phyloP scores from a whole-genome alignment of 2,888 invertebrate species.

The Leucozona laternaria region DNA sequence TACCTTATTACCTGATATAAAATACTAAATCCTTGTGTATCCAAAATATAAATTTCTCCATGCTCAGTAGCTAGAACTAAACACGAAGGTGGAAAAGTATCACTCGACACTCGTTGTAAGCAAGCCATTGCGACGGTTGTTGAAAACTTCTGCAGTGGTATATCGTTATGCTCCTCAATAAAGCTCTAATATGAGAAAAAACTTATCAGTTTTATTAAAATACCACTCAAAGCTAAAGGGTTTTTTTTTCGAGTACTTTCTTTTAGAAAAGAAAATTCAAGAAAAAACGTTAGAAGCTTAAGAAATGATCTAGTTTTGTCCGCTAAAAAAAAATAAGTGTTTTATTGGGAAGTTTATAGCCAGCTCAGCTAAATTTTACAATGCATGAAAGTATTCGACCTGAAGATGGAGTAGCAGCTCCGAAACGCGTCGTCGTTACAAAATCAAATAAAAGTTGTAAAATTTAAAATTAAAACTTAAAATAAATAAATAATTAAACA shows the following conservation, averaged over 20 bases:
- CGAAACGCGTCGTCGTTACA: too few species aligned
- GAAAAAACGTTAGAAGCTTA: too few species aligned
- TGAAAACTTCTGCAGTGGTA: constrained; percentile 84
- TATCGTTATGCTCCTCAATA: constrained; percentile 83
- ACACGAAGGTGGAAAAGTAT: constrained; percentile 91
- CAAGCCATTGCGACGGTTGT: constrained; percentile 91
- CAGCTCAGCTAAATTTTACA: too few species aligned
- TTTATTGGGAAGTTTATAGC: too few species aligned
- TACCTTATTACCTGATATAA: constrained; percentile 86
- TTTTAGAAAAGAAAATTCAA: too few species aligned
- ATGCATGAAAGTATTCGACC: too few species aligned
- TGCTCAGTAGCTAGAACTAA: constrained; percentile 95
- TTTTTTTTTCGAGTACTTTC: neutral
- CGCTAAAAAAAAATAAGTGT: too few species aligned
- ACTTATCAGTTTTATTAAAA: neutral
- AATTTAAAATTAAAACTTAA: too few species aligned
- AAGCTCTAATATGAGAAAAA: constrained; percentile 79
- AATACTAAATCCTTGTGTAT: constrained; percentile 94
- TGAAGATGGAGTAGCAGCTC: too few species aligned
- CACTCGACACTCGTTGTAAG: constrained; percentile 90
- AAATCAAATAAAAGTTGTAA: too few species aligned
- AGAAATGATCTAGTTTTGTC: too few species aligned
- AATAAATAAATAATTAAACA: too few species aligned
- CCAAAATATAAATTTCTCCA: constrained; percentile 92
- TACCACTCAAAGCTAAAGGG: neutral